Conservation (phyloP, 2,888 invertebrate genomes). For the Limenitis arthemis region DNA sequence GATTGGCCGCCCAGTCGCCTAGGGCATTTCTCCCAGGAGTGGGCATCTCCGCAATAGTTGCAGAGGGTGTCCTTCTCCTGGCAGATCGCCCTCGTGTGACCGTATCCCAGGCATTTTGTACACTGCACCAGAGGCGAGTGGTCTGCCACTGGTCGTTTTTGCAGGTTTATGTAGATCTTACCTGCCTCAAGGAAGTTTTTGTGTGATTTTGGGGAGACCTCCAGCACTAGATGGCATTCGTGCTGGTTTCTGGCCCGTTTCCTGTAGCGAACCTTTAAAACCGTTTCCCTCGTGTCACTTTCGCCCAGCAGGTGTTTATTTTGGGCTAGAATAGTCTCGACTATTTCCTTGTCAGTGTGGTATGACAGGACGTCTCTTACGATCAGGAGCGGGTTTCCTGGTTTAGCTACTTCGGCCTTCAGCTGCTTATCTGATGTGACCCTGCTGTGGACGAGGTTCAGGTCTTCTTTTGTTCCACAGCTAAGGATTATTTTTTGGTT, state of each 20-base stretch:
- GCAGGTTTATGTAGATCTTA: conserved; percentile 19
- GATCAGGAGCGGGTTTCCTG: too few relatives aligned
- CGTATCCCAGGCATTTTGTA: conserved; percentile 25
- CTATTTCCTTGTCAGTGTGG: too few relatives aligned
- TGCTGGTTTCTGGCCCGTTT: conserved; percentile 24
- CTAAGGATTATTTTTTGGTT: conserved; percentile 20
- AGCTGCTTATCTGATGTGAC: too few relatives aligned
- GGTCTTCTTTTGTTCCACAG: conserved; percentile 2
- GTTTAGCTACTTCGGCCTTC: too few relatives aligned
- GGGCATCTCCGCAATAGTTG: too few relatives aligned
- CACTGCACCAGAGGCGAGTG: conserved; percentile 24
- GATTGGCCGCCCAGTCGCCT: too few relatives aligned
- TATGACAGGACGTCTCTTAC: too few relatives aligned
- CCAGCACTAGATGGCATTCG: conserved; percentile 23
- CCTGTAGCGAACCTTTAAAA: too few relatives aligned
- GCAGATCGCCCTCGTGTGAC: conserved; percentile 27
- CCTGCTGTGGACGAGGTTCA: conserved; percentile 12
- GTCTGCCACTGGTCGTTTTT: conserved; percentile 15
- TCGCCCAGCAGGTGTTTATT: too few relatives aligned
- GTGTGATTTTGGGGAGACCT: conserved; percentile 18
- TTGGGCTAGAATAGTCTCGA: too few relatives aligned
- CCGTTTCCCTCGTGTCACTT: too few relatives aligned
- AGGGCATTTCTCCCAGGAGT: too few relatives aligned
- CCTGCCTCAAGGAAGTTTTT: conserved; percentile 14
- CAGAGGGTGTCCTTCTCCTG: conserved; percentile 15